Base-by-base conservation (phyloP, 92 coral and sea anemone species). In the Bergia sp. region DNA sequence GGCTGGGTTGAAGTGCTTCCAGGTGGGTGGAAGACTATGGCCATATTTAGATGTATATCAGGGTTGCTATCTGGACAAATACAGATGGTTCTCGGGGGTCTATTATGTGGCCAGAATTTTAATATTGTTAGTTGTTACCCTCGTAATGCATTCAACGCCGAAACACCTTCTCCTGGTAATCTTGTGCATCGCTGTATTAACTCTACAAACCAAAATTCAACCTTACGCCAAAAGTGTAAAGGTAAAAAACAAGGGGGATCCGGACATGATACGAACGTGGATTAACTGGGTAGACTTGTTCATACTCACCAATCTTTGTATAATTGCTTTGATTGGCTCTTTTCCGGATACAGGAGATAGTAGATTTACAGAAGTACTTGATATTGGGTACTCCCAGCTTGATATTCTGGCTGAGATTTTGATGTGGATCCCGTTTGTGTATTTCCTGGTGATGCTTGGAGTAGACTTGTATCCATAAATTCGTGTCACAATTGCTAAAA, bases 401-500 rank as follows among this genome's bases (percentile, higher is more conserved):
- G 93, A 91, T 53, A 72, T 73, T 65, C n/a, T 91, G 2, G 69
- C 88, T 44, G 40, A 87, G 8, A 5, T 87, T 4, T 64, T 91
- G 43, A 91, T 91, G 89, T 91, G 93, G 93, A 86, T 91, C n/a
- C 93, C 93, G n/a, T 79, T 77, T 40, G 80, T 76, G 36, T 91
- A 91, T 64, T 91, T 91, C 55, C 47, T 91, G 13, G 88, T 67
- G 55, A 73, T 88, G 4, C 77, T 91, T 61, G 37, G 16, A 13
- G 7, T 44, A 18, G 82, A 91, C 66, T 10, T 87, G 57, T 80
- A 77, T 80, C 73, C 21, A 23, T 15, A 41, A 53, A n/a, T 76
- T 41, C 49, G 23, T 36, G 29, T 29, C 29, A 29, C 29, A 29
- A 29, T 29, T 29, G 29, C 29, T 29, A 76, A 53, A 76, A 76